phyloP scores from a whole-genome alignment of 2,888 invertebrate species.

The Emmelina monodactyla region DNA sequence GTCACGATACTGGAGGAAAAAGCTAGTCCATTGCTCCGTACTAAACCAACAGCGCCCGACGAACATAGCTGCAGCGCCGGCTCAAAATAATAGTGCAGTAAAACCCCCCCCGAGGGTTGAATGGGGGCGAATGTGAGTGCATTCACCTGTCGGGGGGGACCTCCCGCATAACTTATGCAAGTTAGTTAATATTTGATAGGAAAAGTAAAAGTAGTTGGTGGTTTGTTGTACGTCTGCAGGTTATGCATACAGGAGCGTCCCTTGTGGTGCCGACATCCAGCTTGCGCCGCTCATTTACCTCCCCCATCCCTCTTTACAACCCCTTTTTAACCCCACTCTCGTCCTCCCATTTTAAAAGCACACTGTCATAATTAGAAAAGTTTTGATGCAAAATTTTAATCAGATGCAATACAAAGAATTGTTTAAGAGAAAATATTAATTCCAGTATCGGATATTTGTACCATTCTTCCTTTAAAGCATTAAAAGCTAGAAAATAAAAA shows the following conservation, averaged over 20 bases:
- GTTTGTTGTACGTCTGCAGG: conserved; percentile 15
- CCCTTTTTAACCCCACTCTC: too few relatives aligned
- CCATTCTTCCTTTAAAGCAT: too few relatives aligned
- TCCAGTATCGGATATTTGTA: too few relatives aligned
- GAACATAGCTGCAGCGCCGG: conserved; percentile 13
- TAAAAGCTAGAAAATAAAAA: too few relatives aligned
- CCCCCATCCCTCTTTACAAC: too few relatives aligned
- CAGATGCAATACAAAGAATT: too few relatives aligned
- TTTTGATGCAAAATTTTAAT: too few relatives aligned
- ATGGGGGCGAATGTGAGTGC: conserved; percentile 13
- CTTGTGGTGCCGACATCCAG: conserved; percentile 10
- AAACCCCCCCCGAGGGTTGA: conserved; percentile 2
- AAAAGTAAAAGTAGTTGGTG: conserved; percentile 49
- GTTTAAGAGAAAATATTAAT: too few relatives aligned
- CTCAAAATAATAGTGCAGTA: conserved; percentile 21
- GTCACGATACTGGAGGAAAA: background rate
- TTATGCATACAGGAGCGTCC: conserved; percentile 15
- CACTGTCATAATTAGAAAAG: too few relatives aligned
- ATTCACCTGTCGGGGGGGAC: conserved; percentile 20
- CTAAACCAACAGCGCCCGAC: conserved; percentile 17
- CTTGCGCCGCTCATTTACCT: too few relatives aligned
- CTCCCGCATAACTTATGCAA: conserved; percentile 49
- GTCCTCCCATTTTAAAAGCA: too few relatives aligned
- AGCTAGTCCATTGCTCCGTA: conserved; percentile 21
- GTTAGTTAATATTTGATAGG: conserved; percentile 54